phyloP scores from a whole-genome alignment of 2,888 invertebrate genomes.

The Pomacea canaliculata region DNA sequence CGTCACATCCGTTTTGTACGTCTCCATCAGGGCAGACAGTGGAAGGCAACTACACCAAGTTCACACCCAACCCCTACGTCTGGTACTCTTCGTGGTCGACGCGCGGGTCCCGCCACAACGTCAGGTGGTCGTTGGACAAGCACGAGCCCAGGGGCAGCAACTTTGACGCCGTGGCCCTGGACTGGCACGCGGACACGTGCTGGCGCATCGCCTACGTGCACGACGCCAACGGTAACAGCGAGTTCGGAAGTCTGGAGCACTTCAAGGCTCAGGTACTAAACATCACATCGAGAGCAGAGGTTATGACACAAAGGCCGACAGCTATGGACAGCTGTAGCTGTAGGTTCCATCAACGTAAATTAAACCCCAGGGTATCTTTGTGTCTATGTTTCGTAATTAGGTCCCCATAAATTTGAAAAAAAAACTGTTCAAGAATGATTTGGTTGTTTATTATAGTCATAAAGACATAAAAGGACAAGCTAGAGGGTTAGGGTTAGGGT shows the following conservation, averaged over 20 bases:
- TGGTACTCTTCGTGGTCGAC: constrained; percentile 34
- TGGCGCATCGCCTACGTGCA: constrained; percentile 36
- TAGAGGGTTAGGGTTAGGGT: no score
- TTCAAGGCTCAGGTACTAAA: constrained; percentile 16
- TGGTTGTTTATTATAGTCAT: no score
- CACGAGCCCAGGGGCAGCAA: constrained; percentile 26
- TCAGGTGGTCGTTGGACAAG: constrained; percentile 28
- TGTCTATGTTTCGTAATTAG: no score
- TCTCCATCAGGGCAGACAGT: no score
- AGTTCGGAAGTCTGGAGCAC: constrained; percentile 29
- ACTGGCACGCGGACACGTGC: constrained; percentile 37
- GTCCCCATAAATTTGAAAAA: no score
- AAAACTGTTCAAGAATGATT: no score
- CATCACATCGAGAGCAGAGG: neutral
- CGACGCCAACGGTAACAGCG: constrained; percentile 28
- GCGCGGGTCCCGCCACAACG: constrained; percentile 29
- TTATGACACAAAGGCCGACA: neutral
- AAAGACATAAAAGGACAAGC: no score
- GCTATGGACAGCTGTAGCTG: neutral
- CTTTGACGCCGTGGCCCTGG: constrained; percentile 27
- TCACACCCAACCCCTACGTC: constrained; percentile 13
- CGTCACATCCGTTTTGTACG: no score
- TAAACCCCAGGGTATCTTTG: no score
- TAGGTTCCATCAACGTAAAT: neutral
- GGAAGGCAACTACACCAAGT: no score